A percentile compares a stretch with the other conserved stretches of the same genome.
Conservation (phyloP, 2,113 vertebrate species). For the Chascanopsetta lugubris region DNA sequence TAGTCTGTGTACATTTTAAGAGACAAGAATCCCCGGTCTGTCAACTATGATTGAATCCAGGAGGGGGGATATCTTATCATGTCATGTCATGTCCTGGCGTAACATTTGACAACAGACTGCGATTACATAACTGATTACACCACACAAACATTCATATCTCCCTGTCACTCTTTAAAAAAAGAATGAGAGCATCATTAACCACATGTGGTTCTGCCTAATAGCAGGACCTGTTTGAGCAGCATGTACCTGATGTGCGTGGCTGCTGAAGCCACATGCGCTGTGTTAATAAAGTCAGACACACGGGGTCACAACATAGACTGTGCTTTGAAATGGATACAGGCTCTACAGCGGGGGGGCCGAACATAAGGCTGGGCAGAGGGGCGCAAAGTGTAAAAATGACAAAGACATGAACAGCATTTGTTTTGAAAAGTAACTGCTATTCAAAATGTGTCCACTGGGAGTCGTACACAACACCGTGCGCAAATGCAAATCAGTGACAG, state of each 20-base stretch:
- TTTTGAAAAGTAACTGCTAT: too few relatives aligned
- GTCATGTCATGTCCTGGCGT: conserved; percentile 25
- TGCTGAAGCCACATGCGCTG: not conserved
- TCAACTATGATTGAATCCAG: conserved; percentile 40
- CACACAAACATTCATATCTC: conserved; percentile 33
- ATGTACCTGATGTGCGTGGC: conserved; percentile 22
- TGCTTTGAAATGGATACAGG: too few relatives aligned
- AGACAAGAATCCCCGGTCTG: too few relatives aligned
- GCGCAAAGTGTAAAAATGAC: too few relatives aligned
- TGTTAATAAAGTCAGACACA: too few relatives aligned
- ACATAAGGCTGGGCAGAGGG: too few relatives aligned
- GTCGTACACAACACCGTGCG: too few relatives aligned
- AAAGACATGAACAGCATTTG: too few relatives aligned
- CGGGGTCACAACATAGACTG: too few relatives aligned
- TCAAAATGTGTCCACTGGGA: too few relatives aligned
- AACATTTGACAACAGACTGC: conserved; percentile 20
- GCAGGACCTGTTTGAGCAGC: conserved; percentile 41
- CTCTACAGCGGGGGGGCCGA: too few relatives aligned
- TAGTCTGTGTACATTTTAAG: not conserved
- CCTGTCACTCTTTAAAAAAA: conserved; percentile 33
- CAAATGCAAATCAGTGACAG: too few relatives aligned
- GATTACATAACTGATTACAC: conserved; percentile 30
- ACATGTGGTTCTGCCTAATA: conserved; percentile 33
- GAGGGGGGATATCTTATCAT: conserved; percentile 32
- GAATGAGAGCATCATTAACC: conserved; percentile 13